Conservation (phyloP, 2,888 invertebrate species). For the Carabus problematicus region DNA sequence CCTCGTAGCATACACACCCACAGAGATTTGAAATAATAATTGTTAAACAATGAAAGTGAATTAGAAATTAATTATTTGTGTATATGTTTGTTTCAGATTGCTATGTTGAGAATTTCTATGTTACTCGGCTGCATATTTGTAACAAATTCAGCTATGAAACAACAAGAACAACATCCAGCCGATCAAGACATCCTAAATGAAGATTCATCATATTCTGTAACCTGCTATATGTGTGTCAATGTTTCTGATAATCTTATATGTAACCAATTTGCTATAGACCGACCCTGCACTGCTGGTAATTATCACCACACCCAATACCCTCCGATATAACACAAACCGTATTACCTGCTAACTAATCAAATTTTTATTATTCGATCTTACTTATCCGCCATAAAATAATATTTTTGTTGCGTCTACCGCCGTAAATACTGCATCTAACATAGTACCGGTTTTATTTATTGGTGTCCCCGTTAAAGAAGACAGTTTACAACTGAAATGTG, state of each 20-base stretch:
- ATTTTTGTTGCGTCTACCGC: not conserved
- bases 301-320: not conserved
- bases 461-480: no score
- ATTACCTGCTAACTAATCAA: no score
- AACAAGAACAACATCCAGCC: slow-evolving; percentile 45
- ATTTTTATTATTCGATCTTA: no score
- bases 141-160: slow-evolving; percentile 55
- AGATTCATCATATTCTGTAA: slow-evolving; percentile 55
- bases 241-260: slow-evolving; percentile 70
- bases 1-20: no score
- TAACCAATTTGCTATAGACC: slow-evolving; percentile 69
- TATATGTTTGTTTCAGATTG: slow-evolving; percentile 54
- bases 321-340: not conserved
- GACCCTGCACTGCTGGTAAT: slow-evolving; percentile 65
- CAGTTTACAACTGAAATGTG: no score
- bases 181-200: slow-evolving; percentile 46
- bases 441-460: not conserved
- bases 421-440: not conserved
- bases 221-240: slow-evolving; percentile 71
- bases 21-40: no score
- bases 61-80: no score
- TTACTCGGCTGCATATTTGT: slow-evolving; percentile 60
- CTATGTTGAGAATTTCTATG: slow-evolving; percentile 60
- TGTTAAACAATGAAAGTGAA: no score
- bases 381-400: not conserved